Evolutionary conservation across 2,113 vertebrate genomes (phyloP).

Genomic region (Callospermophilus lateralis): DNA sequence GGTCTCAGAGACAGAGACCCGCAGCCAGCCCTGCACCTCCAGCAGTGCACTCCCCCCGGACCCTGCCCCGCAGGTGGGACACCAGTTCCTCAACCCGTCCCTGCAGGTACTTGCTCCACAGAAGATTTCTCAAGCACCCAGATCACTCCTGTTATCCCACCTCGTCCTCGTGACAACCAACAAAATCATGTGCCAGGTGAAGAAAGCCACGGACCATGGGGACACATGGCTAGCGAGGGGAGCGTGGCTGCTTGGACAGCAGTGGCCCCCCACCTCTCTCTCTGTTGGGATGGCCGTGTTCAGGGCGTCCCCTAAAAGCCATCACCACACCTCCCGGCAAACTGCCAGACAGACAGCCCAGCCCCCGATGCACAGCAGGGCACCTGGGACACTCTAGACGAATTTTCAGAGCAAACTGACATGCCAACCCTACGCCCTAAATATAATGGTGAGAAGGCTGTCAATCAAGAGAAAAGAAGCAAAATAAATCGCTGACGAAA

Average conservation of each 20-base stretch:
- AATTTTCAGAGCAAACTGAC: neutral
- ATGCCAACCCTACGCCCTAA: neutral
- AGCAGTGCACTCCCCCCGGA: neutral
- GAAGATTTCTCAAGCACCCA: neutral
- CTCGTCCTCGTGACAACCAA: neutral
- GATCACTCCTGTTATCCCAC: neutral
- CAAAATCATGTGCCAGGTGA: neutral
- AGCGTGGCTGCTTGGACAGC: accelerated
- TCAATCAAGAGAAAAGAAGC: neutral
- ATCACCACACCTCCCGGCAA: neutral
- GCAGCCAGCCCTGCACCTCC: neutral
- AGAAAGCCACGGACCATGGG: neutral
- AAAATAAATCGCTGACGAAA: neutral
- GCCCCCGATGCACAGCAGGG: neutral
- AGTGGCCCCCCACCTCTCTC: neutral
- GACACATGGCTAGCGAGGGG: neutral
- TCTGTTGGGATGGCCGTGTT: neutral
- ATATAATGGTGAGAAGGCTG: neutral
- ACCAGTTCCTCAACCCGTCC: neutral
- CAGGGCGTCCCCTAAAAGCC: too few relatives aligned
- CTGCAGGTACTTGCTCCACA: neutral
- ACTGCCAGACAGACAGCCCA: neutral
- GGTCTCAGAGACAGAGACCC: neutral
- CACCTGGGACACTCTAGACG: neutral
- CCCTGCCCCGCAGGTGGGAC: neutral